Conservation (phyloP, 2,888 invertebrate genomes). For the Dendrolimus houi region DNA sequence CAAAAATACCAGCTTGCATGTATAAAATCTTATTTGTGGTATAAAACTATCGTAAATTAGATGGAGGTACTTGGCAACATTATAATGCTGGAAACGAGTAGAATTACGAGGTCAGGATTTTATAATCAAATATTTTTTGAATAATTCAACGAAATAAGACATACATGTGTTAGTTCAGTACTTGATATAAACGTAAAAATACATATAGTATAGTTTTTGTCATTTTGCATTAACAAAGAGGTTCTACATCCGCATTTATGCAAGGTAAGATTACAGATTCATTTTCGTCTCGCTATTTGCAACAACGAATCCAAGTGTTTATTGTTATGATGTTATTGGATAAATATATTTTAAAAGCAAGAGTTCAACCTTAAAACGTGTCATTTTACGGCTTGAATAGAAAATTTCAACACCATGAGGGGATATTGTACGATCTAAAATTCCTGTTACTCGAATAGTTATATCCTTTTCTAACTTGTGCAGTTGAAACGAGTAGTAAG, state of each 20-base stretch:
- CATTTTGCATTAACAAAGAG: too few relatives aligned
- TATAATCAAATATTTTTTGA: not conserved
- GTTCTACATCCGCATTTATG: not conserved
- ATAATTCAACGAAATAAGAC: not conserved
- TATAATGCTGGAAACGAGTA: not conserved
- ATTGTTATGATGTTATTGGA: too few relatives aligned
- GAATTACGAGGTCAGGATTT: not conserved
- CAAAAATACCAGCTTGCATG: too few relatives aligned
- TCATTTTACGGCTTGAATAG: too few relatives aligned
- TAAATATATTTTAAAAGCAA: too few relatives aligned
- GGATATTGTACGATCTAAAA: not conserved
- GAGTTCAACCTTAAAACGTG: too few relatives aligned
- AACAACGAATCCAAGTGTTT: too few relatives aligned
- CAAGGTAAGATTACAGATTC: not conserved
- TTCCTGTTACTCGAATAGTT: not conserved
- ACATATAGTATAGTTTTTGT: too few relatives aligned
- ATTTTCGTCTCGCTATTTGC: not conserved
- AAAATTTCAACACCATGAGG: not conserved
- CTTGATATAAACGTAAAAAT: too few relatives aligned
- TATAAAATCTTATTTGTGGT: too few relatives aligned
- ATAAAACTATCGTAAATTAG: too few relatives aligned
- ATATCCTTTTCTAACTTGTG: not conserved
- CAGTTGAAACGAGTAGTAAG: not conserved
- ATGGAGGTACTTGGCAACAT: not conserved
- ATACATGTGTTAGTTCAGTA: too few relatives aligned